phyloP scores from a whole-genome alignment of 2,888 invertebrate genomes.

The Drosophila merina region DNA sequence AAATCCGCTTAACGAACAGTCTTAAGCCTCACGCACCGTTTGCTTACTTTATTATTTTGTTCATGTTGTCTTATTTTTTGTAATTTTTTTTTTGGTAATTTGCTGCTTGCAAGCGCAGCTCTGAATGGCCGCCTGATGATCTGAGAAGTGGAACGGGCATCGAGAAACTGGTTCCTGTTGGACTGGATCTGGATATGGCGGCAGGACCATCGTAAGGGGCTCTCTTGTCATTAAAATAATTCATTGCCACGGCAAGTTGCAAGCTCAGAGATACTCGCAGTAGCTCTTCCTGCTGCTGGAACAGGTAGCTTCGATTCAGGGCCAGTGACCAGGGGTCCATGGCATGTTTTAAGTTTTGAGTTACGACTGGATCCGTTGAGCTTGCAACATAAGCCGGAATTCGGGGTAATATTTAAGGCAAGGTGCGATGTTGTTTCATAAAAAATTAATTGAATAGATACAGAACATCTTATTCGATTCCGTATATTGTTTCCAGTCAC shows the following conservation, averaged over 20 bases:
- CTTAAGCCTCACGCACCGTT: slow-evolving; percentile 45
- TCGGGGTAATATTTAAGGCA: neutral
- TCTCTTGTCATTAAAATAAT: slow-evolving; percentile 74
- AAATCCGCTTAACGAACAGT: slow-evolving; percentile 68
- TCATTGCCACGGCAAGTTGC: slow-evolving; percentile 57
- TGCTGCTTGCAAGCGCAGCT: slow-evolving; percentile 54
- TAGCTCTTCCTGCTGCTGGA: slow-evolving; percentile 43
- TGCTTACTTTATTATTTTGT: slow-evolving; percentile 31
- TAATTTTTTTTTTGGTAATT: slow-evolving; percentile 44
- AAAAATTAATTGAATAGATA: neutral
- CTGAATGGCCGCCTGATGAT: slow-evolving; percentile 58
- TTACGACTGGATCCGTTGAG: slow-evolving; percentile 45
- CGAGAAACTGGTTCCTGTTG: slow-evolving; percentile 54
- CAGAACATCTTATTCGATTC: neutral
- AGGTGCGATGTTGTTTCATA: neutral
- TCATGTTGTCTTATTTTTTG: slow-evolving; percentile 15
- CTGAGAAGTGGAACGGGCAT: slow-evolving; percentile 25
- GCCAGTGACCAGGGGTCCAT: slow-evolving; percentile 49
- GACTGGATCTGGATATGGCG: slow-evolving; percentile 49
- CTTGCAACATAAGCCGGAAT: slow-evolving; percentile 40
- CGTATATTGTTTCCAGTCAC: neutral
- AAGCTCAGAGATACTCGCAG: slow-evolving; percentile 6
- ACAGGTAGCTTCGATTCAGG: slow-evolving; percentile 63
- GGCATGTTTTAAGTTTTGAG: slow-evolving; percentile 54
- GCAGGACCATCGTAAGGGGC: slow-evolving; percentile 46